Conservation (phyloP, 1,140 invertebrate genomes). For the Paraescarpia echinospica region DNA sequence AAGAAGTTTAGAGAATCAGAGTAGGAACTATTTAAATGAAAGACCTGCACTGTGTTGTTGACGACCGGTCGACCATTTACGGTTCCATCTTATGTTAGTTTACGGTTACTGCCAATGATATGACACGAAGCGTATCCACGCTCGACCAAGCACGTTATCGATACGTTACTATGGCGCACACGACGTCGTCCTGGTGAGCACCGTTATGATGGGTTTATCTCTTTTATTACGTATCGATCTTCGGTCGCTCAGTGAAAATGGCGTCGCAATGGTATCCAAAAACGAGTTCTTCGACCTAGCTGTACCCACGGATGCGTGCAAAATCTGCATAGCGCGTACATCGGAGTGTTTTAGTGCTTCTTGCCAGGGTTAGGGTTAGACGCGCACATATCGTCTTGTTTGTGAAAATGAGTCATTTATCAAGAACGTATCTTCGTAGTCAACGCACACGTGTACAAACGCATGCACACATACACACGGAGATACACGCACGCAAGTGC, state of each 20-base stretch:
- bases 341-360: not conserved
- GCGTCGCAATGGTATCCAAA: not conserved
- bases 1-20: no score
- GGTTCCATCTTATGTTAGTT: not conserved
- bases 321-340: not conserved
- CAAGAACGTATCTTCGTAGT: no score
- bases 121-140: not conserved
- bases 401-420: not conserved
- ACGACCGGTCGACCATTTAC: not conserved
- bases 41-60: not conserved
- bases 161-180: not conserved
- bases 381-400: not conserved
- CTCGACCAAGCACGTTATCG: not conserved
- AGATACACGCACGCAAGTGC: no score
- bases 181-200: not conserved
- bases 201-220: not conserved
- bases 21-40: no score
- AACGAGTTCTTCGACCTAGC: not conserved
- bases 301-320: not conserved
- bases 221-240: not conserved
- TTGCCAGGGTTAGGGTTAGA: not conserved
- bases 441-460: no score
- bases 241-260: not conserved
- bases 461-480: no score
- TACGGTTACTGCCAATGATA: not conserved